A percentile compares a stretch with the other conserved stretches of the same genome.
Evolutionary conservation across 1,140 invertebrate species (phyloP).

Genomic region (Lepidostoma basale): DNA sequence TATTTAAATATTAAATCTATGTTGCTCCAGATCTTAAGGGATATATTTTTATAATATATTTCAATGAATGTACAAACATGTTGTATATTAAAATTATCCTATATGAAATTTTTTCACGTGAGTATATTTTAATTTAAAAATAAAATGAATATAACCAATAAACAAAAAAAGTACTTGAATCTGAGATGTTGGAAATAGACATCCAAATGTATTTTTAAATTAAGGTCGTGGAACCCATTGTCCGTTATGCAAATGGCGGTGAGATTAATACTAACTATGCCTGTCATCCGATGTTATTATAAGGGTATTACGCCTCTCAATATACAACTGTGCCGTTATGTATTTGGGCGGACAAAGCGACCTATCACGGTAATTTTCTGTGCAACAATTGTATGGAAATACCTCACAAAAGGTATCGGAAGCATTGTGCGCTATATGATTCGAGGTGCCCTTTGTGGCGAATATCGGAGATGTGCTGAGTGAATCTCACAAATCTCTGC

Average conservation of each 20-base stretch:
- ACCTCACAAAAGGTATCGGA: slow-evolving; percentile 3
- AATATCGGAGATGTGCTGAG: background rate
- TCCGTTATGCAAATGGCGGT: background rate
- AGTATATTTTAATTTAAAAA: no score
- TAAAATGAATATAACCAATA: no score
- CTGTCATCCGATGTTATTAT: background rate
- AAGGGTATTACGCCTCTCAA: background rate
- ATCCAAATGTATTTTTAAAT: background rate
- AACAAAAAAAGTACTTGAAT: no score
- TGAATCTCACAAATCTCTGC: background rate
- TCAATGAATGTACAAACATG: no score
- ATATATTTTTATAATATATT: no score
- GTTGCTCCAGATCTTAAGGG: no score
- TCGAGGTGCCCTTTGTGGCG: background rate
- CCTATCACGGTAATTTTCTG: background rate
- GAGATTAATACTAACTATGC: background rate
- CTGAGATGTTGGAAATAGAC: no score
- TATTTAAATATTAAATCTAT: no score
- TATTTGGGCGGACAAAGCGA: background rate
- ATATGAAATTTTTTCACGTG: no score
- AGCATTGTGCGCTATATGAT: slow-evolving; percentile 5
- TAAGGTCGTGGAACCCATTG: background rate
- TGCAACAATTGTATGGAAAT: slow-evolving; percentile 4
- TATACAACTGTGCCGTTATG: background rate
- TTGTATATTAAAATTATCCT: no score